These are phyloP conservation scores for Dolichoris vasculosae DNA, from an alignment of 1,140 invertebrate species.

Conservation along the genomic window DNA sequence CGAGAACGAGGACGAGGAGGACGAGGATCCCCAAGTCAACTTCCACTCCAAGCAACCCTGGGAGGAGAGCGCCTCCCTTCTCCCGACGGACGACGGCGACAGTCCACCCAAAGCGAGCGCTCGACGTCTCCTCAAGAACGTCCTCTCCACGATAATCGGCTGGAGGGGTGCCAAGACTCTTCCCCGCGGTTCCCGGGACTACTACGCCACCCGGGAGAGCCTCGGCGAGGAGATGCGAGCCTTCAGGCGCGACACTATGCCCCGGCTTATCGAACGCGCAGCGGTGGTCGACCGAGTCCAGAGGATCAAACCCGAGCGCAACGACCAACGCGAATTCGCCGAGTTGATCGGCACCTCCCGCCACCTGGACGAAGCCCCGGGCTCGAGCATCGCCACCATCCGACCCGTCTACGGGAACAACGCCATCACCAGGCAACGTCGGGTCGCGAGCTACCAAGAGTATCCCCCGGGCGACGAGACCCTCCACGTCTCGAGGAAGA, in stretches of 20 bases:
- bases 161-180: slow-evolving; percentile 29
- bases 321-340: slow-evolving; percentile 7
- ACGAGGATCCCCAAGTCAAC: background rate
- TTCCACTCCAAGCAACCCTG: no score
- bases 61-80: background rate
- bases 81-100: background rate
- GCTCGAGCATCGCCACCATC: slow-evolving; percentile 48
- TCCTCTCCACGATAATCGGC: slow-evolving; percentile 47
- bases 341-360: background rate
- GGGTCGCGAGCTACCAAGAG: background rate
- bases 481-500: background rate
- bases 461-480: background rate
- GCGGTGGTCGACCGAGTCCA: background rate
- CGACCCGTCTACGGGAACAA: slow-evolving; percentile 49
- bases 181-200: slow-evolving; percentile 44
- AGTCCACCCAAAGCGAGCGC: background rate
- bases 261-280: slow-evolving; percentile 26
- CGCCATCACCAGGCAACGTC: background rate
- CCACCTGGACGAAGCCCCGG: background rate
- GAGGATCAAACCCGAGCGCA: no score
- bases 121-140: slow-evolving; percentile 45
- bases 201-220: slow-evolving; percentile 43
- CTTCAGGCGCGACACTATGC: slow-evolving; percentile 50
- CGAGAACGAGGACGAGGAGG: slow-evolving; percentile 13
- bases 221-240: slow-evolving; percentile 51